Evolutionary conservation across 2,888 invertebrate genomes (phyloP).

Genomic region (Thera obeliscata): DNA sequence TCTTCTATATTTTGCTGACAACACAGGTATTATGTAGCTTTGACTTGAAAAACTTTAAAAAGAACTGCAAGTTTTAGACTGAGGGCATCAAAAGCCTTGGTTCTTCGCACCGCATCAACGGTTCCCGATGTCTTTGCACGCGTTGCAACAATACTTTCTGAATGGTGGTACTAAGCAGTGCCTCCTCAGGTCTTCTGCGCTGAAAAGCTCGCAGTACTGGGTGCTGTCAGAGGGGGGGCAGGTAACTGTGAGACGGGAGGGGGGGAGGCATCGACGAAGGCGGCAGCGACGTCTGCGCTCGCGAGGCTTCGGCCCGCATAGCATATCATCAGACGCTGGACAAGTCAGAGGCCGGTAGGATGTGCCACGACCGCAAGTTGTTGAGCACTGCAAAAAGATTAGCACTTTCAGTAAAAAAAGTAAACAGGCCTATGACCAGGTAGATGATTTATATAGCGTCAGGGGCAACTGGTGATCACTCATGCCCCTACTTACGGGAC

Average conservation of each 20-base stretch:
- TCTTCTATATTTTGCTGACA: background rate
- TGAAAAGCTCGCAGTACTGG: slow-evolving; percentile 78
- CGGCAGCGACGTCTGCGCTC: slow-evolving; percentile 82
- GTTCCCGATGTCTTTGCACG: slow-evolving; percentile 65
- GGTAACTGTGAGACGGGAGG: slow-evolving; percentile 45
- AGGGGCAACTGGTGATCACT: no score
- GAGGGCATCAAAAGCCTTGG: background rate
- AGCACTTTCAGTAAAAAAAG: no score
- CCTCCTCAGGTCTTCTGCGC: slow-evolving; percentile 64
- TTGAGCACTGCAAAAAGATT: slow-evolving; percentile 82
- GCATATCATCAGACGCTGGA: slow-evolving; percentile 73
- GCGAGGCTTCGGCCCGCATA: slow-evolving; percentile 82
- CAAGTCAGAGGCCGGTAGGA: slow-evolving; percentile 83
- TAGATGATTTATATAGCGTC: background rate
- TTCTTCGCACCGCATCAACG: slow-evolving; percentile 9
- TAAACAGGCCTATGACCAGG: background rate
- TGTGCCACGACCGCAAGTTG: slow-evolving; percentile 84
- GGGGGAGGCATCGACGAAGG: slow-evolving; percentile 62
- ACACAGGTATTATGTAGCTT: background rate
- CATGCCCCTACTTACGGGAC: no score
- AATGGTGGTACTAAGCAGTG: slow-evolving; percentile 85
- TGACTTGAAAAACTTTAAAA: background rate
- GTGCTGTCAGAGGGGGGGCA: slow-evolving; percentile 69
- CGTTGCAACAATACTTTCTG: slow-evolving; percentile 84
- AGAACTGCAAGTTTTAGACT: background rate